Conservation (phyloP, 2,113 vertebrate species). For the Dolichallabes microphthalmus region DNA sequence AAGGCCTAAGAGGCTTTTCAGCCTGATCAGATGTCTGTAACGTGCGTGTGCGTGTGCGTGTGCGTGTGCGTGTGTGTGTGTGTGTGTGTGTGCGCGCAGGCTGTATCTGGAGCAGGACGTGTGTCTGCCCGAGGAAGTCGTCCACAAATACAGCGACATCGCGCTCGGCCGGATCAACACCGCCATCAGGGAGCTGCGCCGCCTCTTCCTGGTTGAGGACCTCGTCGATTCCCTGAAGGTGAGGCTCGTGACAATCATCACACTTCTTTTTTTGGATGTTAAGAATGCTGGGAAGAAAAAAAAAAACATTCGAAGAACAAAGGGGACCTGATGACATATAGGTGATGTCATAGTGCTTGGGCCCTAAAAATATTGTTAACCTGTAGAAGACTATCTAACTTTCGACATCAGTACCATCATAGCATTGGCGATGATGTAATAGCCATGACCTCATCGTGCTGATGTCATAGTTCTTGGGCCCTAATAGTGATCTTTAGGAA, state of each 20-base stretch:
- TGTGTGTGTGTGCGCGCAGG: constrained; percentile 64
- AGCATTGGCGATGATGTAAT: no score
- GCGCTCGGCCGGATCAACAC: constrained; percentile 82
- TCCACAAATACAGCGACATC: constrained; percentile 88
- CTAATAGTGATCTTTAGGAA: no score
- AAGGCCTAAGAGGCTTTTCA: neutral
- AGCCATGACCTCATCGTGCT: no score
- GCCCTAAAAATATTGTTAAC: no score
- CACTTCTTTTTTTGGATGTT: no score
- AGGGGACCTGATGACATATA: no score
- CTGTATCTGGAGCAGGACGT: constrained; percentile 86
- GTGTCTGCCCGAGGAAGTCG: constrained; percentile 81
- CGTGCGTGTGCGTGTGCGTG: neutral
- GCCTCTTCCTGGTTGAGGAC: constrained; percentile 94
- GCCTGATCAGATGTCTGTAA: neutral
- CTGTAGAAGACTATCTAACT: no score
- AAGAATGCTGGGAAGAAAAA: no score
- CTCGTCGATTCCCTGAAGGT: constrained; percentile 98
- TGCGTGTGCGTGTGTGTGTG: neutral
- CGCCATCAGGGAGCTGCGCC: constrained; percentile 81
- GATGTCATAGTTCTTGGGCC: no score
- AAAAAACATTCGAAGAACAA: no score
- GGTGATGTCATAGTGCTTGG: no score
- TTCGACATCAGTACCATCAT: no score
- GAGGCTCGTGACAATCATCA: constrained; percentile 40